A percentile compares a stretch with the other conserved stretches of the same genome.
phyloP scores from a whole-genome alignment of 1,140 invertebrate species.

The Heliconius eleuchia region DNA sequence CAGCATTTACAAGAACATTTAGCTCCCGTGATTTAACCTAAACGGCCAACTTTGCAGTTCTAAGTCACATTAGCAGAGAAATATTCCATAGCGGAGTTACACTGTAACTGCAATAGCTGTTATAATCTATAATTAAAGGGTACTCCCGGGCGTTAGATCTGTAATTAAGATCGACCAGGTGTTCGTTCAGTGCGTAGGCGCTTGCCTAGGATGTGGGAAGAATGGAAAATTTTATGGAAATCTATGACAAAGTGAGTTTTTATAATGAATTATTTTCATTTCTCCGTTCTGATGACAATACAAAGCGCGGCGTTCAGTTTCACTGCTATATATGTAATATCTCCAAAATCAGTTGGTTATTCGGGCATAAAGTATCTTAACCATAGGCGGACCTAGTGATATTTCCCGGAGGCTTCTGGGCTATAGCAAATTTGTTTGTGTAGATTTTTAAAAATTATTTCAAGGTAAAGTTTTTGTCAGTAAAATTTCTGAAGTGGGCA shows the following conservation, averaged over 20 bases:
- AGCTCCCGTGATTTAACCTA: background rate
- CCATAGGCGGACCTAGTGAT: too few relatives aligned
- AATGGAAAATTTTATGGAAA: background rate
- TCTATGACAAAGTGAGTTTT: background rate
- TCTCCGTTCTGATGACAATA: too few relatives aligned
- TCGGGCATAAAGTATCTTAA: too few relatives aligned
- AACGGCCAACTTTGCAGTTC: background rate
- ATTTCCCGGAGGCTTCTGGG: too few relatives aligned
- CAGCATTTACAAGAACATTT: background rate
- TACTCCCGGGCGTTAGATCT: slow-evolving; percentile 53
- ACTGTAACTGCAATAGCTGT: slow-evolving; percentile 7
- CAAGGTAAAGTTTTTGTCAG: too few relatives aligned
- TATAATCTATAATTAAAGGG: slow-evolving; percentile 32
- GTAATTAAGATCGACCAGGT: slow-evolving; percentile 57
- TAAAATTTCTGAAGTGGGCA: too few relatives aligned
- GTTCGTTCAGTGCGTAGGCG: slow-evolving; percentile 14
- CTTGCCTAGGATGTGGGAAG: background rate
- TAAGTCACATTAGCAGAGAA: slow-evolving; percentile 8
- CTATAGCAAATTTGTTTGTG: too few relatives aligned
- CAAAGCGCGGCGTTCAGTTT: too few relatives aligned
- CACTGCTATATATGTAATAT: too few relatives aligned
- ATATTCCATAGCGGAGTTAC: slow-evolving; percentile 7
- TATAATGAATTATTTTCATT: too few relatives aligned
- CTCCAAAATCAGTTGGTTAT: too few relatives aligned
- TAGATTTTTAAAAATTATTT: too few relatives aligned